Conservation (phyloP, 2,797 vertebrate genomes). For the Gallinago solitaria region DNA sequence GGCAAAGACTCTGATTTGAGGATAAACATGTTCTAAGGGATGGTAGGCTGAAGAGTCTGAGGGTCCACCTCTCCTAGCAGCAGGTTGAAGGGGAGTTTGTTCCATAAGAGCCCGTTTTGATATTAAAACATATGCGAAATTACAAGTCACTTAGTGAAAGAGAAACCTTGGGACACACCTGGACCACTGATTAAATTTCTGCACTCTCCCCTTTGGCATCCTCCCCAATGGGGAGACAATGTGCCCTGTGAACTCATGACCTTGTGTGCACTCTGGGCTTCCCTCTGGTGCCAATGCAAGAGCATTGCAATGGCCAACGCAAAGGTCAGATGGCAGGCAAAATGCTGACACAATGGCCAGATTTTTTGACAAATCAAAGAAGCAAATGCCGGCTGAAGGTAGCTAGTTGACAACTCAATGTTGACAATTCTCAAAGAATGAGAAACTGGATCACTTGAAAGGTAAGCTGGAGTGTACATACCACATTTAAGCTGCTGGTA, state of each 20-base stretch:
- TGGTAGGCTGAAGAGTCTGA: background rate
- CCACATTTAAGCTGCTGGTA: slow-evolving; percentile 40
- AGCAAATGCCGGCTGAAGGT: background rate
- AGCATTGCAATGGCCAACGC: background rate
- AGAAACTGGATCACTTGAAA: background rate
- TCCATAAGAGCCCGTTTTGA: background rate
- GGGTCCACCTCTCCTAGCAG: background rate
- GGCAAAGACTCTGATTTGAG: background rate
- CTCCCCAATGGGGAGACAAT: background rate
- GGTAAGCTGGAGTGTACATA: background rate
- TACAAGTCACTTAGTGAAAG: background rate
- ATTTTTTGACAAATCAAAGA: fast-evolving
- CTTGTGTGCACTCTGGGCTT: background rate
- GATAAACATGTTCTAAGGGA: background rate
- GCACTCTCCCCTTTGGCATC: background rate
- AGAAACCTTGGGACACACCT: background rate
- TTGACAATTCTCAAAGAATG: background rate
- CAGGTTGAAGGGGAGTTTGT: background rate
- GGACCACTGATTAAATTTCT: background rate
- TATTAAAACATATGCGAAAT: background rate
- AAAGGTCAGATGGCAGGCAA: background rate
- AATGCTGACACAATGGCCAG: background rate
- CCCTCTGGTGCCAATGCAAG: background rate
- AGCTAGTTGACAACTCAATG: fast-evolving
- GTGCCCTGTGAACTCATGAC: fast-evolving